Evolutionary conservation across 2,113 vertebrate genomes (phyloP), one percentile per base, ranked within the genome.

Genomic region (Ictidomys tridecemlineatus): DNA sequence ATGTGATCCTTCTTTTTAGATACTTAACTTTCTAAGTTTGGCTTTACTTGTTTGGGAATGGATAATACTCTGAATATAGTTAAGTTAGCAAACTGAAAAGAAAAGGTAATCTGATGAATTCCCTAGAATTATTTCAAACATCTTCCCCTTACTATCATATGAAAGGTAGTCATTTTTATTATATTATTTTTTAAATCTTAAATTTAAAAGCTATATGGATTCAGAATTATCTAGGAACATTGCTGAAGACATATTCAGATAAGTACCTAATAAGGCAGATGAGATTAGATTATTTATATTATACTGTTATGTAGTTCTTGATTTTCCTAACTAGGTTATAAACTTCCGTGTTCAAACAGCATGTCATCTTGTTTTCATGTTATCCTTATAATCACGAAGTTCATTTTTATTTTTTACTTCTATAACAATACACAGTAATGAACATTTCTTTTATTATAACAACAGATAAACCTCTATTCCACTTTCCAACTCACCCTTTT

Each of bases 111-210:
- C 56, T 91, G 73, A 76, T 85, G 88, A 93, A 61, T 90, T 53
- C 39, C 91, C 63, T 86, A 84, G 56, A 91, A 88, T 96, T 88
- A 88, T 96, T 94, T 96, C n/a, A 94, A 70, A 88, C 72, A 88
- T 73, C 53, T 84, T 95, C 9, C 58, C 20, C 26, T 94, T 76
- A 39, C 74, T 72, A 61, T 77, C 69, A 85, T 85, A n/a, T 92
- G 32, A 95, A 89, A 89, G 42, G 13, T 92, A 74, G 53, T 83
- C 28, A 82, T 69, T 72, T 82, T 85, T 72, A 39, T 94, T 73
- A 37, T 69, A 78, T 37, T 74, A 78, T 89, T 89, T 78, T 84
- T 12, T 51, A 95, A 92, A 10, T 94, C 37, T 85, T 94, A 87
- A 69, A 87, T 91, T 87, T 90, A 76, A 88, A 94, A 96, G 16